Evolutionary conservation across 2,113 vertebrate genomes (phyloP).

Genomic region (Triplophysa tibetana): DNA sequence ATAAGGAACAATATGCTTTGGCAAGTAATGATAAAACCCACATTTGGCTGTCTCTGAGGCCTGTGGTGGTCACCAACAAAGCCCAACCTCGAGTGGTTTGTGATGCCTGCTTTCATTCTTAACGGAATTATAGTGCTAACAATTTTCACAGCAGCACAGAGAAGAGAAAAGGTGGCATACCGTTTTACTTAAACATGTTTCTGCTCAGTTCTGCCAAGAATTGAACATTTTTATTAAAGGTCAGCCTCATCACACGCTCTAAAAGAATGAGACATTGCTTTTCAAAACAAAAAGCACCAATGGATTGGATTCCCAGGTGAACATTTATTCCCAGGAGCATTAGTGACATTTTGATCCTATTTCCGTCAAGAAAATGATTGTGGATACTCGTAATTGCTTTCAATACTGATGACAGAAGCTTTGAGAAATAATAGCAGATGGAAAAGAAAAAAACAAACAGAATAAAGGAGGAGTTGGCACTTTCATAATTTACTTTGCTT

Average conservation of each 20-base stretch:
- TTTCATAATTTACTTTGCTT: not conserved
- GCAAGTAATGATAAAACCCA: not conserved
- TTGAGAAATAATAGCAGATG: not conserved
- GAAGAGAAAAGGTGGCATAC: not conserved
- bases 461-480: not conserved
- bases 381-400: slow-evolving; percentile 6
- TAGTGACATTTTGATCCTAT: slow-evolving; percentile 9
- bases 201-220: not conserved
- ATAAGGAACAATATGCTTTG: not conserved
- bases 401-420: slow-evolving; percentile 22
- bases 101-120: not conserved
- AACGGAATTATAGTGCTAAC: not conserved
- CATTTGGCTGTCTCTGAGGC: not conserved
- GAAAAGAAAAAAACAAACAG: not conserved
- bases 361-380: not conserved
- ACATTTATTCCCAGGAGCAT: slow-evolving; percentile 13
- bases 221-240: slow-evolving; percentile 44
- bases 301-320: slow-evolving; percentile 4
- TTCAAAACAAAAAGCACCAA: not conserved
- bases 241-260: slow-evolving; percentile 40
- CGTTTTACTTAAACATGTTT: slow-evolving; percentile 47
- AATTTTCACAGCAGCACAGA: not conserved
- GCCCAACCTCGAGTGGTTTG: not conserved
- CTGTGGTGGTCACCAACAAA: not conserved
- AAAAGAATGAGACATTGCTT: not conserved